Conservation (phyloP, 2,797 vertebrate genomes). For the Catostomus latipinnis region DNA sequence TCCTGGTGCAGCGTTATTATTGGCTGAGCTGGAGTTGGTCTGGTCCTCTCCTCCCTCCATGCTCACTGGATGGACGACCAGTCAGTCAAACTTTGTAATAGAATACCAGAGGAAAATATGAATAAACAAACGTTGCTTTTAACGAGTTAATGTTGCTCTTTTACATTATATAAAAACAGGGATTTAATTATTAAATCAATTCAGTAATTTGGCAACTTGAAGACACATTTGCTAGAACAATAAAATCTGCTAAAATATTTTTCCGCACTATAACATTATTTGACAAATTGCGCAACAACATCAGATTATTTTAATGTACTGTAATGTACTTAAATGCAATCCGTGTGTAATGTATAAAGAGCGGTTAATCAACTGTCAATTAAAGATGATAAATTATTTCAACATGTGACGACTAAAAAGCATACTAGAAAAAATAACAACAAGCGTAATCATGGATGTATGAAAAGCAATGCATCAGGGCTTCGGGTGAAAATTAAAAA, state of each 20-base stretch:
- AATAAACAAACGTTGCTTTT: slow-evolving; percentile 8
- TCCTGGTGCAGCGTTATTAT: slow-evolving; percentile 85
- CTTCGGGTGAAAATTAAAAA: background rate
- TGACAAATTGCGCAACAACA: background rate
- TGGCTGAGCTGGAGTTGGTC: slow-evolving; percentile 84
- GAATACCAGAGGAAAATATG: slow-evolving; percentile 37
- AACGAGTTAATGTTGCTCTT: background rate
- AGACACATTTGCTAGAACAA: background rate
- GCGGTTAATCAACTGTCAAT: background rate
- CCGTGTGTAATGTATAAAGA: background rate
- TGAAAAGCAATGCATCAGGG: background rate
- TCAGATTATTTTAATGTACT: background rate
- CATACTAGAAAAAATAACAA: background rate
- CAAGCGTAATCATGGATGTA: background rate
- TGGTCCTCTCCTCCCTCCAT: slow-evolving; percentile 97
- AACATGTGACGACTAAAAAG: background rate
- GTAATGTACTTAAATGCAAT: too few species aligned
- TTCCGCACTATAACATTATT: background rate
- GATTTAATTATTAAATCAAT: background rate
- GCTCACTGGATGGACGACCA: slow-evolving; percentile 60
- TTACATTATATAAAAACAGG: background rate
- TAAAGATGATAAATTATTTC: background rate
- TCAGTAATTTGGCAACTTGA: background rate
- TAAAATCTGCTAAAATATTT: background rate
- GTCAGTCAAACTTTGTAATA: slow-evolving; percentile 36